A percentile compares a stretch with the other conserved stretches of the same genome.
Conservation (phyloP, 2,888 invertebrate genomes). For the Lamellibrachia satsuma region DNA sequence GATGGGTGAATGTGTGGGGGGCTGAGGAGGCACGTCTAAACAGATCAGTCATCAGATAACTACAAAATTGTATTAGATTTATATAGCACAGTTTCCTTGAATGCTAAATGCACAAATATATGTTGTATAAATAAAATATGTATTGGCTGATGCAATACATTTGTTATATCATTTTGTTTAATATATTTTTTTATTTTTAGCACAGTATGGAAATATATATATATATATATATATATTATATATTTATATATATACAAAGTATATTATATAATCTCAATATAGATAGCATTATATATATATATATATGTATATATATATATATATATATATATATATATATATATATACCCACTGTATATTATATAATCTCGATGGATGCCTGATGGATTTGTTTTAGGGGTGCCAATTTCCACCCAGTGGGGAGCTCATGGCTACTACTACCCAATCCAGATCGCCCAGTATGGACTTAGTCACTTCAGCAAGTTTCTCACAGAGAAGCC, state of each 20-base stretch:
- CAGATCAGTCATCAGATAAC: no score
- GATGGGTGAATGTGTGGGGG: no score
- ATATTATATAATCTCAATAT: no score
- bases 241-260: no score
- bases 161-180: background rate
- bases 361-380: background rate
- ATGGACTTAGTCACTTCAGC: conserved; percentile 95
- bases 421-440: conserved; percentile 94
- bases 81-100: no score
- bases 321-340: background rate
- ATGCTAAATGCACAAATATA: background rate
- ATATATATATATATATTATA: no score
- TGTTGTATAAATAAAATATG: background rate
- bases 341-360: background rate
- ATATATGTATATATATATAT: background rate
- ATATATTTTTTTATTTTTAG: background rate
- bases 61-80: no score
- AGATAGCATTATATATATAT: background rate
- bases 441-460: conserved; percentile 98
- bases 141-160: background rate
- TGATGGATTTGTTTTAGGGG: conserved; percentile 46
- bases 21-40: no score
- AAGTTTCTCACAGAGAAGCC: conserved; percentile 89
- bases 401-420: conserved; percentile 75
- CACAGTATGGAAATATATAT: no score